A percentile compares a stretch with the other conserved stretches of the same genome.
Conservation (phyloP, 2,888 invertebrate genomes). For the Cerastoderma edule region DNA sequence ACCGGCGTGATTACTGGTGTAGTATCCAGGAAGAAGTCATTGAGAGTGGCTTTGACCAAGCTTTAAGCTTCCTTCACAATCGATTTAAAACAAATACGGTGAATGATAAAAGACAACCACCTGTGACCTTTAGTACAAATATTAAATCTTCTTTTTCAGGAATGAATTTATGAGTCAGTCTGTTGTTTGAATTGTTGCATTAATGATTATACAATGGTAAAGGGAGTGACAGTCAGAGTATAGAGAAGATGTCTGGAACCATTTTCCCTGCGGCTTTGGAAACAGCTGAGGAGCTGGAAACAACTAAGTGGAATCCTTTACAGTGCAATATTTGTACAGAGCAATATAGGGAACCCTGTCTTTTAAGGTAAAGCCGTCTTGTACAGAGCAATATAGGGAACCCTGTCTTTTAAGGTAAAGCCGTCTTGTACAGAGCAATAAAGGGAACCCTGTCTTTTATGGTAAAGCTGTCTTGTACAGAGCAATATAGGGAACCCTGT, state of each 20-base stretch:
- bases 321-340: slow-evolving; percentile 89
- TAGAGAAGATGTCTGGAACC: slow-evolving; percentile 49
- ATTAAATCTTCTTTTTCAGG: not conserved
- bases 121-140: not conserved
- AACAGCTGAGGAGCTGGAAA: slow-evolving; percentile 61
- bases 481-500: too few species aligned
- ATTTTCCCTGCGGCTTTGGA: slow-evolving; percentile 37
- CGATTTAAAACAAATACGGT: not conserved
- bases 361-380: slow-evolving; percentile 84
- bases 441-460: too few species aligned
- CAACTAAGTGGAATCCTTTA: slow-evolving; percentile 86
- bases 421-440: too few species aligned
- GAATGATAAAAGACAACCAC: not conserved
- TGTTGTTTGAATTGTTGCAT: not conserved
- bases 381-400: not conserved
- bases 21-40: too few species aligned
- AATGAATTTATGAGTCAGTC: not conserved
- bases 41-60: not conserved
- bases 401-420: too few species aligned
- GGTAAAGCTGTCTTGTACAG: too few species aligned
- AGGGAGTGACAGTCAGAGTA: not conserved
- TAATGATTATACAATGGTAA: not conserved
- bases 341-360: slow-evolving; percentile 89
- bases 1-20: too few species aligned
- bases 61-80: not conserved